Evolutionary conservation across 2,113 vertebrate genomes (phyloP).

Genomic region (Ceyx margarethae): DNA sequence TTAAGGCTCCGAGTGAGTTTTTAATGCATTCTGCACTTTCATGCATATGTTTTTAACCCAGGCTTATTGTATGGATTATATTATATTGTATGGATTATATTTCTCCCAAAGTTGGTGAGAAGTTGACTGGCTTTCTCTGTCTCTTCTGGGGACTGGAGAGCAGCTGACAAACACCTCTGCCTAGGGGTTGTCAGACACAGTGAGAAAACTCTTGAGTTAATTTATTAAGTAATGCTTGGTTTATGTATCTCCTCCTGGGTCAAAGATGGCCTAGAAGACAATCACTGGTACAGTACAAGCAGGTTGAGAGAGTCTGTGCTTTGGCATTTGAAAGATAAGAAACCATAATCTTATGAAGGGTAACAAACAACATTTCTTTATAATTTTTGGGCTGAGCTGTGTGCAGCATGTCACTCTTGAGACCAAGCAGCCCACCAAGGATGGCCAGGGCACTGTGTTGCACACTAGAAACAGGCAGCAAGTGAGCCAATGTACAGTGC

Average conservation of each 20-base stretch:
- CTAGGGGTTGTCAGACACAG: not conserved
- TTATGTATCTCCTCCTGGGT: not conserved
- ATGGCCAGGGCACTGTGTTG: not conserved
- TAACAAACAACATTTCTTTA: not conserved
- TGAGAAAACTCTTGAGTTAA: not conserved
- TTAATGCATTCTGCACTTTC: constrained; percentile 50
- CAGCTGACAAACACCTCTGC: not conserved
- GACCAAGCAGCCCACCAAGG: not conserved
- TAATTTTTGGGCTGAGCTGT: not conserved
- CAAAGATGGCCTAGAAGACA: not conserved
- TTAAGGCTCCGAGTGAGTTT: not conserved
- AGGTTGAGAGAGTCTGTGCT: not conserved
- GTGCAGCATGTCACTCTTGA: not conserved
- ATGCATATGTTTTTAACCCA: not conserved
- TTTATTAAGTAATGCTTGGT: not conserved
- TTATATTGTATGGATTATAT: not conserved
- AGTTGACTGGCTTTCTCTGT: not conserved
- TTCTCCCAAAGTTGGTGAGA: not conserved
- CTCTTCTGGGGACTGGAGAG: not conserved
- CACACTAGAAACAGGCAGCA: not conserved
- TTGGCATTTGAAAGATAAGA: not conserved
- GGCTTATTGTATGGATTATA: not conserved
- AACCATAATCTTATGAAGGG: not conserved
- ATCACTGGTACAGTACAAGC: not conserved
- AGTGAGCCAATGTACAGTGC: not conserved